A percentile compares a stretch with the other conserved stretches of the same genome.
phyloP scores from a whole-genome alignment of 2,797 vertebrate genomes.

The Amniataba percoides region DNA sequence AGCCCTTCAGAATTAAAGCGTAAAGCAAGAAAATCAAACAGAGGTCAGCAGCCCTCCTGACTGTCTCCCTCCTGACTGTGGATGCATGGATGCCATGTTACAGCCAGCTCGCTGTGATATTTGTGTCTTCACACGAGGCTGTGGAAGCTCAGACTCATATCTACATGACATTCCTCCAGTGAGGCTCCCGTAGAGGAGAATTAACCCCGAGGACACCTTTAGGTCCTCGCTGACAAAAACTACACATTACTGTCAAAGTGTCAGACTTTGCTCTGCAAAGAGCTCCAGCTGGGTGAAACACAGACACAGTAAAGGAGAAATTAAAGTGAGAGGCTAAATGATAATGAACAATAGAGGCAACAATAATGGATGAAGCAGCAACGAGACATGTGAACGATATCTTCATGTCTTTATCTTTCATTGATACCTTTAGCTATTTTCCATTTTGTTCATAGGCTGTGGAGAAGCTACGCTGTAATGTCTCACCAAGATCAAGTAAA shows the following conservation, averaged over 20 bases:
- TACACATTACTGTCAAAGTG: slow-evolving; percentile 60
- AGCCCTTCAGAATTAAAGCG: slow-evolving; percentile 17
- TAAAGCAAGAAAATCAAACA: slow-evolving; percentile 2
- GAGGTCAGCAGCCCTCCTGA: not conserved
- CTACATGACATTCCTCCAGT: slow-evolving; percentile 58
- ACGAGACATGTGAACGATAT: not conserved
- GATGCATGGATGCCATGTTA: too few relatives aligned
- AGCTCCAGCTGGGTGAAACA: not conserved
- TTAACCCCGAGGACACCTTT: slow-evolving; percentile 47
- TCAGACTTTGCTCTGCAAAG: slow-evolving; percentile 14
- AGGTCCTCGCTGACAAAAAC: slow-evolving; percentile 56
- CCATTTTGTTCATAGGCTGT: not conserved
- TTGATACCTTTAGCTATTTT: not conserved
- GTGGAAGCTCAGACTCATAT: slow-evolving; percentile 53
- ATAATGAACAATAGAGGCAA: not conserved
- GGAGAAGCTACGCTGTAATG: not conserved
- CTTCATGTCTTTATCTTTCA: too few relatives aligned
- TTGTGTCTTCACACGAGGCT: slow-evolving; percentile 59
- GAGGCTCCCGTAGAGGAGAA: slow-evolving; percentile 23
- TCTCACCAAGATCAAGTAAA: not conserved
- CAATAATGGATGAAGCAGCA: not conserved
- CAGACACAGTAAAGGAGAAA: not conserved
- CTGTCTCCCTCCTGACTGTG: not conserved
- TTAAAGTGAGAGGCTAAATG: not conserved
- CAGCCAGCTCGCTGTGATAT: slow-evolving; percentile 28